These are phyloP conservation scores for Rotaria macrura DNA, from an alignment of 2,888 invertebrate genomes.

Conservation along the genomic window DNA sequence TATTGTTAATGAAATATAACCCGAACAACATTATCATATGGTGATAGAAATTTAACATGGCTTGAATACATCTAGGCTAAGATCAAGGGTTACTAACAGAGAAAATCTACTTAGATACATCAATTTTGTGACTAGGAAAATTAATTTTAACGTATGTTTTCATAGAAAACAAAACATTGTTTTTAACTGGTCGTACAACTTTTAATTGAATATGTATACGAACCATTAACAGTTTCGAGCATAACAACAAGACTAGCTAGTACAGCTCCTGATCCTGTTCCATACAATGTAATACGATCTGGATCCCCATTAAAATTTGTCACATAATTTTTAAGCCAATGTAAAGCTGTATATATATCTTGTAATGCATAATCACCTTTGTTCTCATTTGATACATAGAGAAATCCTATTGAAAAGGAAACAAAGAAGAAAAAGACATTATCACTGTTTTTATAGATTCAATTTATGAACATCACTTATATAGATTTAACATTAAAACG, in stretches of 20 bases:
- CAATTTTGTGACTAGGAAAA: no score
- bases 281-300: background rate
- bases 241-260: slow-evolving; percentile 18
- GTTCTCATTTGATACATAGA: background rate
- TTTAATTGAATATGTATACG: background rate
- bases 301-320: slow-evolving; percentile 1
- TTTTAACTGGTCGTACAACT: background rate
- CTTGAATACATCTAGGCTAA: no score
- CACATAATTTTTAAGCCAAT: background rate
- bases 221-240: slow-evolving; percentile 18
- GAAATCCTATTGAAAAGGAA: background rate
- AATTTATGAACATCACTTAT: background rate
- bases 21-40: no score
- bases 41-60: no score
- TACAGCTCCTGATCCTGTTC: slow-evolving; percentile 5
- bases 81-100: no score
- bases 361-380: slow-evolving; percentile 19
- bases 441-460: background rate
- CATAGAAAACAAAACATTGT: no score
- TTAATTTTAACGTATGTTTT: no score
- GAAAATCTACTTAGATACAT: no score
- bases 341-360: slow-evolving; percentile 15
- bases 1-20: no score
- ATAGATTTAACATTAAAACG: background rate
- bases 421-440: background rate